A percentile compares a stretch with the other conserved stretches of the same genome.
phyloP scores from a whole-genome alignment of 2,888 invertebrate genomes.

The Eulithis testata region DNA sequence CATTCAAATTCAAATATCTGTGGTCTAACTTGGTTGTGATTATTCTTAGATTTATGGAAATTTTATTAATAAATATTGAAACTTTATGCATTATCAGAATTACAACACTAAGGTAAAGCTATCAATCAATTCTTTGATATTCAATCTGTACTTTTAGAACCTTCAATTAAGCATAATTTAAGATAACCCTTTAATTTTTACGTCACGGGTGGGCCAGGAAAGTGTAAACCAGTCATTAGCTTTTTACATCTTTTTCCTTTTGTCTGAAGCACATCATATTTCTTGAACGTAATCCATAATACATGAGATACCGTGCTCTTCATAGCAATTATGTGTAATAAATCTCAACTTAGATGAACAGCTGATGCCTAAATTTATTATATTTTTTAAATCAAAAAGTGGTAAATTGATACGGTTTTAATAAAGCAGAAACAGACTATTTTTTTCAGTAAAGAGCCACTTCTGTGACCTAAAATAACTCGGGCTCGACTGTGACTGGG shows the following conservation, averaged over 20 bases:
- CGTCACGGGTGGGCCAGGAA: constrained; percentile 77
- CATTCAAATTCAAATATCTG: background rate
- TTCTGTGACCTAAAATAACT: constrained; percentile 68
- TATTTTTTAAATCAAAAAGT: constrained; percentile 32
- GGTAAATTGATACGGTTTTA: constrained; percentile 26
- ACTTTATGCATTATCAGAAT: constrained; percentile 58
- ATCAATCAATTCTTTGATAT: constrained; percentile 80
- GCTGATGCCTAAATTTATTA: constrained; percentile 65
- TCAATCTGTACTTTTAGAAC: constrained; percentile 79
- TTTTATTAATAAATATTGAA: constrained; percentile 58
- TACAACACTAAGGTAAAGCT: constrained; percentile 61
- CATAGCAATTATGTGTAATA: constrained; percentile 82
- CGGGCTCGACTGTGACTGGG: constrained; percentile 54
- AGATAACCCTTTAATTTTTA: constrained; percentile 82
- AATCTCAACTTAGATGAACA: constrained; percentile 77
- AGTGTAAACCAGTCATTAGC: constrained; percentile 79
- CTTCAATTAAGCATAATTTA: constrained; percentile 82
- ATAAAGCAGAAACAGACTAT: constrained; percentile 51
- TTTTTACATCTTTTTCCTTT: constrained; percentile 72
- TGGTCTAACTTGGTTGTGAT: constrained; percentile 21
- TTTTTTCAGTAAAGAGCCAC: constrained; percentile 58
- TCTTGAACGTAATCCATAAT: constrained; percentile 77
- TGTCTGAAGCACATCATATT: constrained; percentile 75
- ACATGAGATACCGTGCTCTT: constrained; percentile 71
- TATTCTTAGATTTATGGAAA: constrained; percentile 53